phyloP scores from a whole-genome alignment of 1,140 invertebrate species.

The Carposina sasakii region DNA sequence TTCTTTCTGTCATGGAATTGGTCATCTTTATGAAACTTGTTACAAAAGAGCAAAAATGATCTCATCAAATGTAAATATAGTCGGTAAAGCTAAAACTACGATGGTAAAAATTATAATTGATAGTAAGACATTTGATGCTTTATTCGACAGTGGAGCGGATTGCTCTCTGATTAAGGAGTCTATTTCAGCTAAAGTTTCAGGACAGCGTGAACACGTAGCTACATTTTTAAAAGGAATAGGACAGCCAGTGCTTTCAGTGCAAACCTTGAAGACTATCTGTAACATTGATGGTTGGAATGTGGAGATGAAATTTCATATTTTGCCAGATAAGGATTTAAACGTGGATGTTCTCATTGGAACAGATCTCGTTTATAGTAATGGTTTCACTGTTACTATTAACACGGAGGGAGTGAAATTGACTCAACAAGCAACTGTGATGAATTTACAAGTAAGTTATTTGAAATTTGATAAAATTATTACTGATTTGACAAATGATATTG shows the following conservation, averaged over 20 bases:
- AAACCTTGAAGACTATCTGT: not conserved
- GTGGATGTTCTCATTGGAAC: slow-evolving; percentile 5
- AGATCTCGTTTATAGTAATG: not conserved
- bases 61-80: too few species aligned
- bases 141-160: slow-evolving; percentile 10
- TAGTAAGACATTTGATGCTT: not conserved
- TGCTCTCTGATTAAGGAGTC: not conserved
- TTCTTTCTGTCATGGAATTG: too few species aligned
- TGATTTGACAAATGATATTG: not conserved
- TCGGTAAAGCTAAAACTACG: not conserved
- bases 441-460: not conserved
- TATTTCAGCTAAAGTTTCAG: not conserved
- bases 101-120: not conserved
- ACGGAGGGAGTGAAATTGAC: too few species aligned
- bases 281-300: not conserved
- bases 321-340: slow-evolving; percentile 7
- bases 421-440: not conserved
- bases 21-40: too few species aligned
- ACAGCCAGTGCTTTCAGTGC: not conserved
- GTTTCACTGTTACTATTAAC: not conserved
- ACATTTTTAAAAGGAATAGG: not conserved
- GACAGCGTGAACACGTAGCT: slow-evolving; percentile 3
- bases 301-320: slow-evolving; percentile 3
- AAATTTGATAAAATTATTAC: slow-evolving; percentile 1
- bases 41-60: too few species aligned